A percentile compares a stretch with the other conserved stretches of the same genome.
These are phyloP conservation scores for Micropoecilia bifurca DNA, from an alignment of 2,797 vertebrate genomes.

Conservation along the genomic window DNA sequence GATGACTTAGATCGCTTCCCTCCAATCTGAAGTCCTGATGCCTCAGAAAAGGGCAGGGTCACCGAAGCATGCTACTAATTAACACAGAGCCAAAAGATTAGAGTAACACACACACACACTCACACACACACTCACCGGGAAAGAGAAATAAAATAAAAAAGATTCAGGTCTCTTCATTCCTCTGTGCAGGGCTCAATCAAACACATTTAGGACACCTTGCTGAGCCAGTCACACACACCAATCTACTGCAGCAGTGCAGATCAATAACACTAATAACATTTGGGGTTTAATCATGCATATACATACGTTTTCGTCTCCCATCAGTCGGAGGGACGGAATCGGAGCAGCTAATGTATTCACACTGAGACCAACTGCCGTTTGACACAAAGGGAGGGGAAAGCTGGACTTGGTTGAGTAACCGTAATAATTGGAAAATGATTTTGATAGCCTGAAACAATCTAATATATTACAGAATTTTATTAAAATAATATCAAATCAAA, in stretches of 20 bases:
- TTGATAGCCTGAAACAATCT: constrained; percentile 99
- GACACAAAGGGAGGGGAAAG: constrained; percentile 68
- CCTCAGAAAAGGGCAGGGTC: constrained; percentile 62
- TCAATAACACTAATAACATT: constrained; percentile 85
- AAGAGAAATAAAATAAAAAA: constrained; percentile 53
- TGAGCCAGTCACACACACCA: constrained; percentile 75
- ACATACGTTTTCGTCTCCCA: constrained; percentile 78
- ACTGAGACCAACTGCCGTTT: constrained; percentile 93
- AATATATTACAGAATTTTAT: constrained; percentile 99
- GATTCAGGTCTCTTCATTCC: constrained; percentile 49
- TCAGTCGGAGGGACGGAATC: constrained; percentile 87
- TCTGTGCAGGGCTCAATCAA: constrained; percentile 67
- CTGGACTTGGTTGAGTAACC: constrained; percentile 97
- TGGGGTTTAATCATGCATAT: constrained; percentile 90
- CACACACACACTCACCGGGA: constrained; percentile 40
- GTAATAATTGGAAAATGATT: constrained; percentile 99
- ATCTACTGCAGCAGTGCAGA: constrained; percentile 65
- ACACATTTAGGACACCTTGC: constrained; percentile 76
- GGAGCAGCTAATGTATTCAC: constrained; percentile 94
- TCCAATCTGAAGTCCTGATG: constrained; percentile 54
- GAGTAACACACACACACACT: neutral
- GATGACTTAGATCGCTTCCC: constrained; percentile 51
- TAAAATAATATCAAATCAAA: constrained; percentile 99
- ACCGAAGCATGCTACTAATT: constrained; percentile 70
- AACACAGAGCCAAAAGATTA: constrained; percentile 59